Evolutionary conservation across 1,140 invertebrate genomes (phyloP), one percentile per base, ranked within the genome.

Genomic region (Drosophila albomicans): DNA sequence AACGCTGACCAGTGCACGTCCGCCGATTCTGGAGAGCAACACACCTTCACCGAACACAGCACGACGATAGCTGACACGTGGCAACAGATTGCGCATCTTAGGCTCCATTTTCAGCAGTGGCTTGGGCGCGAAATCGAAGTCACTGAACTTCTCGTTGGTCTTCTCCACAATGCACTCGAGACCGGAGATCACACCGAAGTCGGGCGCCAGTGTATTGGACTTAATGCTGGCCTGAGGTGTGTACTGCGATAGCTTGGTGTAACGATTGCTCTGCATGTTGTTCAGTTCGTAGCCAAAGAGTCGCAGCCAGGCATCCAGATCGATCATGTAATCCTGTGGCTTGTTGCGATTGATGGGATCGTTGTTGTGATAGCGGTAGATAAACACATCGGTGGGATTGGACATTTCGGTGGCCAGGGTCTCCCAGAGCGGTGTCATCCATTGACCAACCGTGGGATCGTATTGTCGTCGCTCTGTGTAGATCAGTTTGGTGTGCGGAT

Each of bases 401-500:
- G 95, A 97, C 54, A 98, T 93, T 64, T 95, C 94, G 10, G 96
- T 96, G 0, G 97, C 96, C 70, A 98, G 94, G 71, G 96, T 95
- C 81, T 97, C 96, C 96, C 98, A 99, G 30, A 96, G 95, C 1
- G 98, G 98, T 0, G 97, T 97, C 95, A 99, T 97, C 97, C 98
- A 99, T 85, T 98, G 97, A 2, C 98, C 98, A 43, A 98, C 96
- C 0, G 96, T 94, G 0, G 98, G 97, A 93, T 99, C 98, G 91
- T 99, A 99, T 52, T 98, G 94, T 59, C 98, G 94, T 59, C 96
- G 96, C 51, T 92, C 91, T 1, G 91, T 91, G 88, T 98, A 97
- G 2, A 99, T 94, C 16, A 99, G 93, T 68, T 97, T 96, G 0
- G 97, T 96, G 91, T 98, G 95, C 13, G 95, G 95, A 93, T 98